Percentiles rank a stretch among this genome's conserved stretches.
Conservation (phyloP, 1,140 invertebrate genomes). For the Brachionus paranguensis region DNA sequence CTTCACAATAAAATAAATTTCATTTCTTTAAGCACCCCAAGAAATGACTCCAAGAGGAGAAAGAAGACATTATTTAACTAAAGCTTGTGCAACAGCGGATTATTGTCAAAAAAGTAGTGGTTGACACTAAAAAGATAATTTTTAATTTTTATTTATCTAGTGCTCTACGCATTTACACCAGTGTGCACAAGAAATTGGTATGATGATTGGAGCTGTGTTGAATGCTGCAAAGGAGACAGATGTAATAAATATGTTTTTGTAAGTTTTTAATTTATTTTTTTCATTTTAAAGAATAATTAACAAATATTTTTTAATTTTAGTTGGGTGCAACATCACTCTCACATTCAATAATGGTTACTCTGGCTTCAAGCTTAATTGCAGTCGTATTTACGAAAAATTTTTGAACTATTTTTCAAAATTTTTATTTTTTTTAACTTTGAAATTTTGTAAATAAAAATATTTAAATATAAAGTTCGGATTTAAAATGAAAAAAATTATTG, state of each 20-base stretch:
- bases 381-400: not conserved
- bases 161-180: constrained; percentile 30
- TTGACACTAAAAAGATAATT: not conserved
- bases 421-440: not conserved
- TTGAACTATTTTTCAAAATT: not conserved
- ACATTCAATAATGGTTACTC: not conserved
- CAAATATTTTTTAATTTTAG: not conserved
- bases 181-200: constrained; percentile 91
- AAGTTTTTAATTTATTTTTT: constrained; percentile 57
- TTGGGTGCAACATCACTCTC: not conserved
- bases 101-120: constrained; percentile 65
- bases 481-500: no score
- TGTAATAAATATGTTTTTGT: constrained; percentile 96
- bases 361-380: not conserved
- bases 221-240: constrained; percentile 90
- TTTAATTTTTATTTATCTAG: not conserved
- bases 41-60: constrained; percentile 74
- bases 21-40: not conserved
- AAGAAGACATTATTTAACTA: constrained; percentile 89
- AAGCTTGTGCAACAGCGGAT: constrained; percentile 74
- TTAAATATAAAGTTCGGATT: no score
- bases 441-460: not conserved
- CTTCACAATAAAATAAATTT: not conserved
- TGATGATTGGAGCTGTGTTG: constrained; percentile 90
- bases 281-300: not conserved